These are phyloP conservation scores for Myotis lucifugus DNA, from an alignment of 2,113 vertebrate genomes.

Conservation along the genomic window DNA sequence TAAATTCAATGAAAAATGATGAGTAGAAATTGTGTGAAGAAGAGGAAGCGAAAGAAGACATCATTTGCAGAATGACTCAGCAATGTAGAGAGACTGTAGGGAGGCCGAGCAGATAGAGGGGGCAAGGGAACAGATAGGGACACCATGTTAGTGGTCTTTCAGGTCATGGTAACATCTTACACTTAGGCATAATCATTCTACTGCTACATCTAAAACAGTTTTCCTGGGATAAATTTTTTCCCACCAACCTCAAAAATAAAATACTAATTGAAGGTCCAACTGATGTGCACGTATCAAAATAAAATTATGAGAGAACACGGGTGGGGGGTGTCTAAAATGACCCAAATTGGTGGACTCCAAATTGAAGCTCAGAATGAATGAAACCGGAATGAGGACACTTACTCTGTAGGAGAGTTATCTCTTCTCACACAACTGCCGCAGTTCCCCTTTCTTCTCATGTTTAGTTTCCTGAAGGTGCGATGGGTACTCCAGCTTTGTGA, in stretches of 20 bases:
- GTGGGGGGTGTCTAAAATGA: background rate
- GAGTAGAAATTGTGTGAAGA: background rate
- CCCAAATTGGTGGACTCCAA: background rate
- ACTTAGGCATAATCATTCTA: background rate
- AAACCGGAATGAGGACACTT: background rate
- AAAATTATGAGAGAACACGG: background rate
- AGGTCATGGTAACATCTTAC: background rate
- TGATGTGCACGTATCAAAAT: background rate
- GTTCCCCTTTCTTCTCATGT: slow-evolving; percentile 47
- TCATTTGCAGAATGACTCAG: background rate
- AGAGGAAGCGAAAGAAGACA: background rate
- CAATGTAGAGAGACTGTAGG: background rate
- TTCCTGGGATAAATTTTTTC: background rate
- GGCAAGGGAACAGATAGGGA: background rate
- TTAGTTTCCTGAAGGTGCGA: slow-evolving; percentile 31
- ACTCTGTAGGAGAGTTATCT: background rate
- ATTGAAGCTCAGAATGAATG: slow-evolving; percentile 16
- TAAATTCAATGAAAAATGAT: background rate
- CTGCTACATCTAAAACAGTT: background rate
- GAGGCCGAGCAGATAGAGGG: background rate
- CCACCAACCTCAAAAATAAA: background rate
- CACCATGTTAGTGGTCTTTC: background rate
- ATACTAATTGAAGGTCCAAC: background rate
- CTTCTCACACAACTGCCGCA: background rate
- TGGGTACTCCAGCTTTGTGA: slow-evolving; percentile 30